Base-by-base conservation (phyloP, 2,888 invertebrate genomes). In the Adelphocoris suturalis region DNA sequence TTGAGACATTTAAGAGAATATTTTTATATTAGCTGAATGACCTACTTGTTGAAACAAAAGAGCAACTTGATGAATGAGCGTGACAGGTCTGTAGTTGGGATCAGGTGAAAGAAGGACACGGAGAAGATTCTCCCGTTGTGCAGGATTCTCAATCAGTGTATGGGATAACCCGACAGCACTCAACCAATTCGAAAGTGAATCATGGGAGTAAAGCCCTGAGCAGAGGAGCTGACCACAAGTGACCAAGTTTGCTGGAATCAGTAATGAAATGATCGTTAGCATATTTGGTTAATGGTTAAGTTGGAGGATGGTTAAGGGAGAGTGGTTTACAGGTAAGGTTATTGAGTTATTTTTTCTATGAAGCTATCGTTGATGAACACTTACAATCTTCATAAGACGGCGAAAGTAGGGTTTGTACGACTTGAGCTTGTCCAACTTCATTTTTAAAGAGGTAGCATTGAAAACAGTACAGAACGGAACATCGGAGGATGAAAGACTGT, bases 401-500 rank as follows among this genome's bases (percentile, higher is more conserved):
- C 13, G 86, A 86, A 16, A 99, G 94, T 0, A 99, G 94, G 0
- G 99, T 99, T 93, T 98, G 97, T 0, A 99, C 96, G 1, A 99
- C 95, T 92, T 96, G 96, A 0, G 96, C 96, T 93, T 99, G 98
- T 2, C 97, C 97, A 47, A 96, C 95, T 93, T 98, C 97, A 93
- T 99, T 99, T 94, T 97, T 97, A 93, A 97, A 98, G 12, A 99
- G 94, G 93, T 97, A 99, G 93, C 98, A 98, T 94, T 99, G 97
- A 93, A 99, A 99, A 93, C 98, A 99, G 93, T 99, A 99, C 0
- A 99, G 95, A 1, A 99, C 98, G 0, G 99, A 97, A 93, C 98
- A 98, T 91, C 99, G 96, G 92, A 97, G 93, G 0, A 94, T 94
- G 93, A 99, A 97, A 0, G 98, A 97, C 93, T 99, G 99, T 93